phyloP scores from a whole-genome alignment of 2,888 invertebrate genomes.

The Koerneria pararmatus region DNA sequence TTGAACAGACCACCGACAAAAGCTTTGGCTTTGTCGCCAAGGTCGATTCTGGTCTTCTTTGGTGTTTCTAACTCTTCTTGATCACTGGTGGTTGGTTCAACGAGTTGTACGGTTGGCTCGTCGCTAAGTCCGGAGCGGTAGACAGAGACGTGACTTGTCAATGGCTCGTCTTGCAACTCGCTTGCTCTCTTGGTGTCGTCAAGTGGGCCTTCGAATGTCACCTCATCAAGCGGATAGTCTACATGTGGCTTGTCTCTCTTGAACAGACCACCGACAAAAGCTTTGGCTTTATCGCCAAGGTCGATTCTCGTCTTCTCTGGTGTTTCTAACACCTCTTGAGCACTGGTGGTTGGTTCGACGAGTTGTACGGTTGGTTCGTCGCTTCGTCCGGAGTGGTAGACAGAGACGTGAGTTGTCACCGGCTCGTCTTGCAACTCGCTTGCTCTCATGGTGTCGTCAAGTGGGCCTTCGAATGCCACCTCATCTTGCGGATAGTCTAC shows the following conservation, averaged over 20 bases:
- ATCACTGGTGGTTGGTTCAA: too few species aligned
- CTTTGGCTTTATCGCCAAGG: slow-evolving; percentile 9
- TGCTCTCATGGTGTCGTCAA: background rate
- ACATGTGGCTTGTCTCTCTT: slow-evolving; percentile 3
- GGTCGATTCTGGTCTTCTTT: too few species aligned
- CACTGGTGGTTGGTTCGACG: too few species aligned
- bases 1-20: too few species aligned
- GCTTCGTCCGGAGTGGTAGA: slow-evolving; percentile 9
- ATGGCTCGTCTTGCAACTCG: background rate
- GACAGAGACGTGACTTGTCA: background rate
- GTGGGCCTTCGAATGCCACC: slow-evolving; percentile 4
- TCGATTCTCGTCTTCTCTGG: slow-evolving; percentile 16
- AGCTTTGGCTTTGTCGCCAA: too few species aligned
- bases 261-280: slow-evolving; percentile 12
- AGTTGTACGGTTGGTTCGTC: background rate
- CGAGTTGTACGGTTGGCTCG: background rate
- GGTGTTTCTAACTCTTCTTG: too few species aligned
- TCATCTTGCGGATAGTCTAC: slow-evolving; percentile 4
- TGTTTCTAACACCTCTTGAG: too few species aligned
- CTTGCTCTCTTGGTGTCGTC: background rate
- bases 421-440: too few species aligned
- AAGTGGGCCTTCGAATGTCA: slow-evolving; percentile 1
- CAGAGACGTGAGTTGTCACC: slow-evolving; percentile 4
- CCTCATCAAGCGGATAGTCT: slow-evolving; percentile 4
- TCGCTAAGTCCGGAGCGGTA: slow-evolving; percentile 8